Evolutionary conservation across 2,888 invertebrate species (phyloP).

Genomic region (Coelinius sp.): DNA sequence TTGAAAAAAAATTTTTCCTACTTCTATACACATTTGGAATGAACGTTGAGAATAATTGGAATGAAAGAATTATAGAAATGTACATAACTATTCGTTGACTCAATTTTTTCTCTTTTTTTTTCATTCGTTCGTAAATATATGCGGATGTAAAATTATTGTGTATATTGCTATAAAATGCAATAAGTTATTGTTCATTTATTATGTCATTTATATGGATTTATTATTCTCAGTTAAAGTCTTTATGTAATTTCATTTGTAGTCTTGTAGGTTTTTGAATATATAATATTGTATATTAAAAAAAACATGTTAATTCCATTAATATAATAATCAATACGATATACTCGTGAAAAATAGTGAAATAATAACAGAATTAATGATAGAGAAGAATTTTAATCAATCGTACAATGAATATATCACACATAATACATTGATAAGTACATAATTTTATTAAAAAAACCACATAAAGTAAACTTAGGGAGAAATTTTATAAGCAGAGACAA

Average conservation of each 20-base stretch:
- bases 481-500: too few relatives aligned
- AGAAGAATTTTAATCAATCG: too few relatives aligned
- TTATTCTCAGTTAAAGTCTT: neutral
- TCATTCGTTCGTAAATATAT: neutral
- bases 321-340: neutral
- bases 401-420: too few relatives aligned
- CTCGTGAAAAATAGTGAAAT: neutral
- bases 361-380: neutral
- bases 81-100: neutral
- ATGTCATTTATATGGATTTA: neutral
- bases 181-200: constrained; percentile 20
- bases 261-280: constrained; percentile 8
- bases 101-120: neutral
- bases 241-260: constrained; percentile 19
- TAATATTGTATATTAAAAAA: neutral
- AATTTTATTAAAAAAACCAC: too few relatives aligned
- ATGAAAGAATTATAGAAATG: neutral
- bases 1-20: neutral
- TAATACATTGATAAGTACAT: too few relatives aligned
- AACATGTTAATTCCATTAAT: neutral
- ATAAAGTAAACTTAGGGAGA: too few relatives aligned
- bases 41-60: neutral
- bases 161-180: constrained; percentile 11
- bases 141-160: neutral
- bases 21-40: neutral